Conservation (phyloP, 2,888 invertebrate species). For the Ernsta delagoae region DNA sequence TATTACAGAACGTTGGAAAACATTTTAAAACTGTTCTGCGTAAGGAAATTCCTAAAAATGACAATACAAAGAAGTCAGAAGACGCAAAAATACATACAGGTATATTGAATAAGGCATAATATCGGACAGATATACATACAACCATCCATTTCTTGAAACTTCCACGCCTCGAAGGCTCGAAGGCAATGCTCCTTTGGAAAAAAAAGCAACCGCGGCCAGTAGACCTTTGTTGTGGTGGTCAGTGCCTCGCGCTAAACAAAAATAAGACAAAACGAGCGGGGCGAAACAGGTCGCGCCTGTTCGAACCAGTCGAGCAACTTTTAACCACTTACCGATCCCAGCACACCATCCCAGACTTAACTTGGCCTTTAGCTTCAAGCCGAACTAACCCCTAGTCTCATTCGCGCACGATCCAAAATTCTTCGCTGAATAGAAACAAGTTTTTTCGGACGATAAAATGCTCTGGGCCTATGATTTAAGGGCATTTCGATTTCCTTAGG, state of each 20-base stretch:
- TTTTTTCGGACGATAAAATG: slow-evolving; percentile 42
- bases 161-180: slow-evolving; percentile 55
- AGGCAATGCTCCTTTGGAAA: slow-evolving; percentile 62
- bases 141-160: slow-evolving; percentile 32
- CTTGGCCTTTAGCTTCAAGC: slow-evolving; percentile 6
- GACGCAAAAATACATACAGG: background rate
- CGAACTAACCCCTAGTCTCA: slow-evolving; percentile 46
- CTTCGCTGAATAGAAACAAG: slow-evolving; percentile 15
- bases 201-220: slow-evolving; percentile 66
- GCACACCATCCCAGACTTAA: slow-evolving; percentile 41
- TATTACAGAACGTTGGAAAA: background rate
- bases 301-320: slow-evolving; percentile 72
- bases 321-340: slow-evolving; percentile 66
- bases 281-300: slow-evolving; percentile 67
- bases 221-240: slow-evolving; percentile 83
- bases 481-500: slow-evolving; percentile 82
- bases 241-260: slow-evolving; percentile 81
- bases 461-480: slow-evolving; percentile 71
- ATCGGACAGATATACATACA: slow-evolving; percentile 6
- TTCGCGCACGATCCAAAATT: slow-evolving; percentile 1
- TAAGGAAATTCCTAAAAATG: background rate
- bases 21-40: background rate
- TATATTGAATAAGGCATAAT: slow-evolving; percentile 5
- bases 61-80: background rate
- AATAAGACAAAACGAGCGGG: slow-evolving; percentile 78